Evolutionary conservation across 2,888 invertebrate genomes (phyloP), one percentile per base, ranked within the genome.

Genomic region (Entomobrya proxima): DNA sequence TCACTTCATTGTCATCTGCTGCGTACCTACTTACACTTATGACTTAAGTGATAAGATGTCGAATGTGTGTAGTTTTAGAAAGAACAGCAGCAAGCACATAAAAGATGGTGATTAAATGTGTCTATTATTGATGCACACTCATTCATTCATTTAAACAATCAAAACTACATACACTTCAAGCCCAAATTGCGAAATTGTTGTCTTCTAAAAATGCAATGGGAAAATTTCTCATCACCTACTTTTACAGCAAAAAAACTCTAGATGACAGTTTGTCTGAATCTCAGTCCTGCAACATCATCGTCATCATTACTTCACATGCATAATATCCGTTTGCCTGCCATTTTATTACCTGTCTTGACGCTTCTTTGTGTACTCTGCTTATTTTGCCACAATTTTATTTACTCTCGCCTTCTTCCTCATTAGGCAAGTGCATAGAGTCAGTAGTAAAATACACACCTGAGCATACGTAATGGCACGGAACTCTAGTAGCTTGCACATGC

Each of bases 191-290:
- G 82, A 82, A 82, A 82, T 74, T 44, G 44, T 74, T 44, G 55
- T 55, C 27, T 61, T 37, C 6, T 21, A 67, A 82, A 83, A 77
- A 37, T 83, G 83, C 83, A 83, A 58, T 77, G 77, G 67, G 82
- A 83, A 83, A 83, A 52, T 52, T 83, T 83, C 83, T 76, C 83
- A 83, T 76, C 64, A 32, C 77, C 67, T 77, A 47, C 55, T 77
- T 75, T 67, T 64, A 13, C 27, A 72, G 37, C 15, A 58, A 5
- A 58, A 21, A 27, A 21, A 27, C 13, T 21, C 55, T 18, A 37
- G 67, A 67, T 44, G 69, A 78, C 64, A 61, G 37, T 18, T 77
- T 77, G 40, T 76, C 69, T 37, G 40, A 37, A 15, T 30, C 24
- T 4, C 27, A 58, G 58, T 58, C 58, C 58, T 64, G 64, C 35